Conservation (phyloP, 2,888 invertebrate genomes). For the Gymnoscelis rufifasciata region DNA sequence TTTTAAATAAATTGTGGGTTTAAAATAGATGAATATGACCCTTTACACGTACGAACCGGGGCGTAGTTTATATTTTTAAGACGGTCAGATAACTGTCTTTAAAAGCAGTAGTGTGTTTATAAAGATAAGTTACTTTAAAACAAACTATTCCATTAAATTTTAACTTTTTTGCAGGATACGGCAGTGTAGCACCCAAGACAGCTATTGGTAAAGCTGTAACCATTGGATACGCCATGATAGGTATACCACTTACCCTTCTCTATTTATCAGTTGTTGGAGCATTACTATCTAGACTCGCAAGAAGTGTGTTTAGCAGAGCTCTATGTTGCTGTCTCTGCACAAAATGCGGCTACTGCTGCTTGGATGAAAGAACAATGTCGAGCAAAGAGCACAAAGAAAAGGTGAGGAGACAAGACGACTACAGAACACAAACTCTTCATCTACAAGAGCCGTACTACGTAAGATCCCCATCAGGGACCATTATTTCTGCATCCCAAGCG, state of each 20-base stretch:
- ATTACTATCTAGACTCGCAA: constrained; percentile 88
- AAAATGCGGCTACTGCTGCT: constrained; percentile 92
- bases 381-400: constrained; percentile 89
- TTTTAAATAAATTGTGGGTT: too few species aligned
- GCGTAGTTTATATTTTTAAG: too few species aligned
- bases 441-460: constrained; percentile 87
- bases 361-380: constrained; percentile 89
- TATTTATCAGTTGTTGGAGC: constrained; percentile 93
- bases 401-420: constrained; percentile 84
- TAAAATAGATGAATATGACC: too few species aligned
- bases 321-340: constrained; percentile 92
- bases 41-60: too few species aligned
- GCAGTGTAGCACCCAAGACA: constrained; percentile 94
- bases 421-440: constrained; percentile 78
- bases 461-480: constrained; percentile 73
- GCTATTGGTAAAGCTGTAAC: constrained; percentile 94
- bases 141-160: too few species aligned
- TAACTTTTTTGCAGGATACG: constrained; percentile 85
- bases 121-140: too few species aligned
- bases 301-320: constrained; percentile 89
- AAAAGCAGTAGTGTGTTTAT: too few species aligned
- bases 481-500: constrained; percentile 74
- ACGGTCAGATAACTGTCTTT: too few species aligned
- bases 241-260: constrained; percentile 91
- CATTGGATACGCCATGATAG: constrained; percentile 91